Conservation (phyloP, 2,888 invertebrate species). For the Mechanitis messenoides region DNA sequence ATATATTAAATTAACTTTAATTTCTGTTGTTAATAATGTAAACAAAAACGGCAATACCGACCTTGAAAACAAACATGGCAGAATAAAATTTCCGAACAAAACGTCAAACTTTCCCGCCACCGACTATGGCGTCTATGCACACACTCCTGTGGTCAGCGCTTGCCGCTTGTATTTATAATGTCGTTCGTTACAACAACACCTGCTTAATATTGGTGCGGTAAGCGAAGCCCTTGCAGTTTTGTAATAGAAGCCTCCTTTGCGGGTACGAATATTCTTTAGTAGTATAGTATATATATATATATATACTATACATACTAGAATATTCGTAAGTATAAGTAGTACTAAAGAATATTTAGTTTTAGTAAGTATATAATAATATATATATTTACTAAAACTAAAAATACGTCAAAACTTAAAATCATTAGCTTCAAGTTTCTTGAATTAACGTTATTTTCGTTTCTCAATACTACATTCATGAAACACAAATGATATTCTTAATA, state of each 20-base stretch:
- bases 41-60: slow-evolving; percentile 45
- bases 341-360: too few relatives aligned
- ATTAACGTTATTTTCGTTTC: too few relatives aligned
- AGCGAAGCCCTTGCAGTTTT: slow-evolving; percentile 58
- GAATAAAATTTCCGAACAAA: slow-evolving; percentile 39
- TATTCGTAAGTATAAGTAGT: too few relatives aligned
- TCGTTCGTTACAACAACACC: slow-evolving; percentile 60
- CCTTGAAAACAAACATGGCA: slow-evolving; percentile 70
- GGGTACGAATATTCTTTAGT: slow-evolving; percentile 13
- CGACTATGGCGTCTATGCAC: slow-evolving; percentile 50
- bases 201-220: slow-evolving; percentile 60
- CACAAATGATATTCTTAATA: too few relatives aligned
- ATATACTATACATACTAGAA: too few relatives aligned
- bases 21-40: neutral
- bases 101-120: slow-evolving; percentile 64
- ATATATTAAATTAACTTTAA: neutral
- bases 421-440: too few relatives aligned
- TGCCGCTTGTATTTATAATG: slow-evolving; percentile 71
- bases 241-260: slow-evolving; percentile 56
- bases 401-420: too few relatives aligned
- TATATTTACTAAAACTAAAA: too few relatives aligned
- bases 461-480: too few relatives aligned
- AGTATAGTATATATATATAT: too few relatives aligned
- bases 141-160: slow-evolving; percentile 52
- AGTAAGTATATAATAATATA: too few relatives aligned